A percentile compares a stretch with the other conserved stretches of the same genome.
These are phyloP conservation scores for Zenarchopterus dispar DNA, from an alignment of 2,797 vertebrate genomes.

Conservation along the genomic window DNA sequence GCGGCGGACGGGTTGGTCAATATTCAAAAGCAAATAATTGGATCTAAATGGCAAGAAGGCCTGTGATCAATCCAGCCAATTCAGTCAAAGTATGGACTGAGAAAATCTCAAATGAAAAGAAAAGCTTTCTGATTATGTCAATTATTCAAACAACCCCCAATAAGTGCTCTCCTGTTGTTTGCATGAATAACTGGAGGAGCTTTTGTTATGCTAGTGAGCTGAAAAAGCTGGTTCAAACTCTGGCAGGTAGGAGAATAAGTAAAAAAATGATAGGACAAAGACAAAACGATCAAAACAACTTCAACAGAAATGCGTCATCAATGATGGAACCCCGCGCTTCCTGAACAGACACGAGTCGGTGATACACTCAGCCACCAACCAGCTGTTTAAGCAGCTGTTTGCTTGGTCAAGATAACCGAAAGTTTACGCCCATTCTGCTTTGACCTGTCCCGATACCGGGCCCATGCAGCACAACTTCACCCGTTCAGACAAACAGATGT, in stretches of 20 bases:
- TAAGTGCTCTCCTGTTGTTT: neutral
- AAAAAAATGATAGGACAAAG: neutral
- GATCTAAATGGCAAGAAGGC: neutral
- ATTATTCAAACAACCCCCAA: neutral
- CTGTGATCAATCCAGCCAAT: neutral
- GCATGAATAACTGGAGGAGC: neutral
- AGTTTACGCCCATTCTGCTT: constrained; percentile 21
- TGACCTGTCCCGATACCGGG: constrained; percentile 15
- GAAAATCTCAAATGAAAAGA: constrained; percentile 4
- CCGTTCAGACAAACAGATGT: neutral
- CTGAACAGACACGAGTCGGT: constrained; percentile 17
- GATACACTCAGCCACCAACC: constrained; percentile 17
- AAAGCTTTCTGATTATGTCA: neutral
- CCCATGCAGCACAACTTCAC: constrained; percentile 11
- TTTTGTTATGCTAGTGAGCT: neutral
- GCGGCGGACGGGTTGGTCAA: constrained; percentile 40
- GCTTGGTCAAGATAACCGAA: constrained; percentile 21
- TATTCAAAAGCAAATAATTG: constrained; percentile 26
- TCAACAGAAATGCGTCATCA: neutral
- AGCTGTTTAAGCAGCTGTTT: constrained; percentile 30
- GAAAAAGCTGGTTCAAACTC: neutral
- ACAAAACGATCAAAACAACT: neutral
- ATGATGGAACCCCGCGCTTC: constrained; percentile 1
- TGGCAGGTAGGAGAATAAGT: neutral
- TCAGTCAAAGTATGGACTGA: neutral